Evolutionary conservation across 2,113 vertebrate species (phyloP).

Genomic region (Cisticola juncidis): DNA sequence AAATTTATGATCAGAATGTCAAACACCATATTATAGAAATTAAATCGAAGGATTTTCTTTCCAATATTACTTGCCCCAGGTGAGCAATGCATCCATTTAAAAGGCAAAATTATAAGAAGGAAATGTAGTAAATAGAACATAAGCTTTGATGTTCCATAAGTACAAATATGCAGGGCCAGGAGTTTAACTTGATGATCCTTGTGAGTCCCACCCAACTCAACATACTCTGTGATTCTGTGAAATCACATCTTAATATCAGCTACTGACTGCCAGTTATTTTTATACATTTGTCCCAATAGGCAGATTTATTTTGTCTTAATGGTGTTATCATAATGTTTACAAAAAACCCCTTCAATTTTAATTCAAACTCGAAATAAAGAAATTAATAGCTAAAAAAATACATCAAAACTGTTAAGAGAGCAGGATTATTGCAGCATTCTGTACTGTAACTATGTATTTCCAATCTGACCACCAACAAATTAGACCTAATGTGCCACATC

Average conservation of each 20-base stretch:
- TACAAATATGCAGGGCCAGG: not conserved
- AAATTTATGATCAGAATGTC: not conserved
- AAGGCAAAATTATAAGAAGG: not conserved
- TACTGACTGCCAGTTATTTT: not conserved
- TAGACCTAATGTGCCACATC: not conserved
- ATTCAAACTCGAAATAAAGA: not conserved
- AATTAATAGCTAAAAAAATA: not conserved
- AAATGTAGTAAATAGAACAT: not conserved
- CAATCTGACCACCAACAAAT: not conserved
- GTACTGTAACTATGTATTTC: not conserved
- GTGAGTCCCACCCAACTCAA: not conserved
- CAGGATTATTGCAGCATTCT: not conserved
- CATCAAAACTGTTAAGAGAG: not conserved
- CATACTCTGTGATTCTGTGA: not conserved
- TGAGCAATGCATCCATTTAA: not conserved
- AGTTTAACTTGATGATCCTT: not conserved
- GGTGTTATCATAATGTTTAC: not conserved
- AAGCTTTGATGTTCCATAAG: not conserved
- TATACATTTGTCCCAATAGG: not conserved
- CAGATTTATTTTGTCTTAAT: not conserved
- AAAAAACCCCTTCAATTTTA: not conserved
- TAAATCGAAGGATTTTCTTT: not conserved
- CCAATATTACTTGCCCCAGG: not conserved
- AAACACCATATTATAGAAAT: not conserved
- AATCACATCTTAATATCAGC: not conserved